phyloP scores from a whole-genome alignment of 2,888 invertebrate species.

The Spilarctia lutea region DNA sequence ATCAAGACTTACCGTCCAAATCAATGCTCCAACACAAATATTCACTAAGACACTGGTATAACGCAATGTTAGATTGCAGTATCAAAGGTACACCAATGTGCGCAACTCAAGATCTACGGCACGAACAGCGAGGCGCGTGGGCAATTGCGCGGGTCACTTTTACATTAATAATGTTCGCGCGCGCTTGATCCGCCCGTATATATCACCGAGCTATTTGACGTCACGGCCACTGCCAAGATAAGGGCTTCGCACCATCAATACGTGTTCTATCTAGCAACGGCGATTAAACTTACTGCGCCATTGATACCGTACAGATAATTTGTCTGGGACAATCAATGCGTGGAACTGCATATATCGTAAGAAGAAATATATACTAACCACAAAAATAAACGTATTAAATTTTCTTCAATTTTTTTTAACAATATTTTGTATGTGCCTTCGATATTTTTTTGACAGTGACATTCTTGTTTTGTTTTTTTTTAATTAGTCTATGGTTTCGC shows the following conservation, averaged over 20 bases:
- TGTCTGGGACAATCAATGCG: slow-evolving; percentile 12
- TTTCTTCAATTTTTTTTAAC: background rate
- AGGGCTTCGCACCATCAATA: slow-evolving; percentile 61
- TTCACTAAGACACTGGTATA: slow-evolving; percentile 68
- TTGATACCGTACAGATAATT: slow-evolving; percentile 20
- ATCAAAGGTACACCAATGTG: slow-evolving; percentile 48
- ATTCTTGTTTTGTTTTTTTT: background rate
- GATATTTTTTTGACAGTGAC: slow-evolving; percentile 8
- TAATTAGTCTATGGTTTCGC: background rate
- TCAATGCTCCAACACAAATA: slow-evolving; percentile 61
- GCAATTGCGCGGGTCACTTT: slow-evolving; percentile 70
- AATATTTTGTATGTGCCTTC: background rate
- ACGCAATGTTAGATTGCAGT: slow-evolving; percentile 47
- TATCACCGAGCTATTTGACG: slow-evolving; percentile 73
- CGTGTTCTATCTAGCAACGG: slow-evolving; percentile 59
- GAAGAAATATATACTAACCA: background rate
- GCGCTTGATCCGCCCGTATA: slow-evolving; percentile 73
- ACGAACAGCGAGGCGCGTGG: slow-evolving; percentile 67
- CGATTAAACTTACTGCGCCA: slow-evolving; percentile 25
- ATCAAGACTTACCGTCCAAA: slow-evolving; percentile 64
- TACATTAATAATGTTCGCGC: slow-evolving; percentile 78
- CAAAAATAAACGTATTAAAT: background rate
- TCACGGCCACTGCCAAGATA: slow-evolving; percentile 65
- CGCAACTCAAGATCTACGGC: slow-evolving; percentile 54
- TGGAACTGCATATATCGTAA: background rate